Base-by-base conservation (phyloP, 2,888 invertebrate genomes). In the Piscicola geometra region DNA sequence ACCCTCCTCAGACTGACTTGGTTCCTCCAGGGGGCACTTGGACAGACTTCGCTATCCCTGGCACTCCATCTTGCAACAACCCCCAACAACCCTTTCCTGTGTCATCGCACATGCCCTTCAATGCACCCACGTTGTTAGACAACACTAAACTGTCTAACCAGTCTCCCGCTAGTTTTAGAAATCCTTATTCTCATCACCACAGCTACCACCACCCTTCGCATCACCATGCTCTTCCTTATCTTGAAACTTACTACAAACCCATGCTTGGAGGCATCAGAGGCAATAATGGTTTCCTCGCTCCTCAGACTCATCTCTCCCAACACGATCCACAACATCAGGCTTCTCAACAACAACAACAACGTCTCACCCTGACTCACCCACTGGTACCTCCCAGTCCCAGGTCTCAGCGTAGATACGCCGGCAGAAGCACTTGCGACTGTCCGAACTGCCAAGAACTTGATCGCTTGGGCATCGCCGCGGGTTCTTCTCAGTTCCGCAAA, bases 361-460 rank as follows among this genome's bases (percentile, higher is more conserved):
- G 69, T 9, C 72, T 68, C 28, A 33, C 71, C 25, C 33, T 32
- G 28, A 52, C 36, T 32, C 90, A 91, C 47, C 86, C 92, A 79
- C 90, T 92, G 80, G 86, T 86, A 76, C 81, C 86, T 77, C 83
- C 86, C 1, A 72, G 73, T 33, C 77, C 80, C 25, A 81, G 84
- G 35, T 82, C 83, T 25, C 82, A 82, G 76, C 89, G 95, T 74
- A 90, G 96, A 76, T 97, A 96, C 88, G 94, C 96, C 36, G 96
- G 96, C 0, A 89, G 96, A 33, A 95, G 96, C 32, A 97, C 96
- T 56, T 99, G 98, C 87, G 97, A 97, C 87, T 99, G 98, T 84
- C 98, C 98, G 76, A 98, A 99, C 87, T 99, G 99, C 85, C 94
- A 95, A 86, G 97, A 98, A 87, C 95, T 95, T 30, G 85, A 85